Conservation (phyloP, 2,113 vertebrate genomes). For the Motacilla tschutschensis region DNA sequence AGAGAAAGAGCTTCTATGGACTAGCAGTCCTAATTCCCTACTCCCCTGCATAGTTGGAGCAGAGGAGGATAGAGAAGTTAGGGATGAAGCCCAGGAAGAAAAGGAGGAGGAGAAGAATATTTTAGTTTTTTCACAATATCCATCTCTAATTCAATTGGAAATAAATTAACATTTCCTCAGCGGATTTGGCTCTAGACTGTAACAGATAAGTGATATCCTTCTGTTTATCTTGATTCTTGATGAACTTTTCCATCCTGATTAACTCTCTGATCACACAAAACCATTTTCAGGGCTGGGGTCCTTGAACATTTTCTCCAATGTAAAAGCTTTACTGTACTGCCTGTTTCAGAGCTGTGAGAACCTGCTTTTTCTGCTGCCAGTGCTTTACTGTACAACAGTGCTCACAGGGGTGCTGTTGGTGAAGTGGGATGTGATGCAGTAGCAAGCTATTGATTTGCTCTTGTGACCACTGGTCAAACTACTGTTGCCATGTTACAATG, state of each 20-base stretch:
- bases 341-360: neutral
- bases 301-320: neutral
- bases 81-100: rapidly evolving
- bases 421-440: neutral
- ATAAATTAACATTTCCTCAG: neutral
- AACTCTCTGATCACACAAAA: neutral
- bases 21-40: rapidly evolving
- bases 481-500: neutral
- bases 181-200: neutral
- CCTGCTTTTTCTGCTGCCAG: neutral
- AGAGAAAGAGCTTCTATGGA: neutral
- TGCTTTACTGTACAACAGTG: neutral
- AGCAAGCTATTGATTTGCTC: neutral
- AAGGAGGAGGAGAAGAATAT: rapidly evolving
- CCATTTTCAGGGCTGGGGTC: neutral
- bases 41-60: rapidly evolving
- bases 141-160: neutral
- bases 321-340: neutral
- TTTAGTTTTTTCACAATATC: neutral
- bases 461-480: neutral
- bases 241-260: neutral
- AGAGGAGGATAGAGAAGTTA: rapidly evolving
- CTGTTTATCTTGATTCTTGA: neutral
- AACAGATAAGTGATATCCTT: neutral
- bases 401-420: neutral